These are phyloP conservation scores for Anodontia alba DNA, from an alignment of 2,888 invertebrate genomes.

Conservation along the genomic window DNA sequence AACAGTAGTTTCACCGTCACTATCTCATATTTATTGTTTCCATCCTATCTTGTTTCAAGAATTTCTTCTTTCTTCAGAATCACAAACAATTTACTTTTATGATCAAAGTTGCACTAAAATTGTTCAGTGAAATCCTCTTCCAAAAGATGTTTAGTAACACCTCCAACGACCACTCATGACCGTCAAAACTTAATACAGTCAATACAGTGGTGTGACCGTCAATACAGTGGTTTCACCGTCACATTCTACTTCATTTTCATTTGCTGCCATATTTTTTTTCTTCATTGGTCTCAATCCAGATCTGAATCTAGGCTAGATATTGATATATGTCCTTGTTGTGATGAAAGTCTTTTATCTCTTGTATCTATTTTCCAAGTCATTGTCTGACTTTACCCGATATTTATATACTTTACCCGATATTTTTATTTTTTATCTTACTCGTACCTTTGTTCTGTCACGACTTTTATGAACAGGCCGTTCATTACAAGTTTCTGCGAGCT, in stretches of 20 bases:
- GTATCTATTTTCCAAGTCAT: background rate
- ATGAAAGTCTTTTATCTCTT: background rate
- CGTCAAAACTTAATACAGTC: background rate
- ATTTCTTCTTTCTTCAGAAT: background rate
- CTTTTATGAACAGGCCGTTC: background rate
- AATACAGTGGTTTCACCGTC: background rate
- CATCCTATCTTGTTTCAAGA: background rate
- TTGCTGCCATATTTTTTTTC: background rate
- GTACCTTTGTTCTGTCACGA: background rate
- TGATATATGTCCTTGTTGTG: background rate
- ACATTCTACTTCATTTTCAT: constrained; percentile 4
- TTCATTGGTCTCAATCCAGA: constrained; percentile 6
- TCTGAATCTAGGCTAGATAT: background rate
- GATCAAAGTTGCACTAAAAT: constrained; percentile 15
- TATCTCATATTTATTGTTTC: background rate
- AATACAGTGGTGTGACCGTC: background rate
- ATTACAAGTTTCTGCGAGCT: background rate
- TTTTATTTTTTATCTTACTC: background rate
- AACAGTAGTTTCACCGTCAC: too few relatives aligned
- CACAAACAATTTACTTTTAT: constrained; percentile 4
- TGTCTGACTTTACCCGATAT: background rate
- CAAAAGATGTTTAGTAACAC: constrained; percentile 8
- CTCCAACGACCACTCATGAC: constrained; percentile 2
- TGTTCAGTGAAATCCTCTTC: constrained; percentile 12
- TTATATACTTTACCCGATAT: background rate